Base-by-base conservation (phyloP, 2,797 vertebrate genomes). In the Micromesistius poutassou region DNA sequence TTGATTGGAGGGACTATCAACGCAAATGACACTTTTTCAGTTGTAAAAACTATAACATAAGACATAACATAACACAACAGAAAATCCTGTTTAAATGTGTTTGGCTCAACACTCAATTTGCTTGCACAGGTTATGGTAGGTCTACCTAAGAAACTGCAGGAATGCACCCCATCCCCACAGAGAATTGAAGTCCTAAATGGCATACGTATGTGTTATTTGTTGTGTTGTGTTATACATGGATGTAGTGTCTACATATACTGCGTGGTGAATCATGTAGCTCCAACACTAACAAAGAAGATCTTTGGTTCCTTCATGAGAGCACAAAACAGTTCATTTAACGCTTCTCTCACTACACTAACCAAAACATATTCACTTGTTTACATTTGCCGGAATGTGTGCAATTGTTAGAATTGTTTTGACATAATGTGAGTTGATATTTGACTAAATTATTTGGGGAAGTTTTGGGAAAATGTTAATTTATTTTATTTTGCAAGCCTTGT, bases 401-500 rank as follows among this genome's bases (percentile, higher is more conserved):
- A 19, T 25, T 33, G 16, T 19, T 28, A 70, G 25, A 30, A 55
- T 5, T 30, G n/a, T 28, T 7, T 25, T 13, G 66, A 25, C 28
- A 70, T 12, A 70, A 70, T 70, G 66, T 28, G 66, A 70, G 66
- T 70, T 68, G 2, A 68, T 68, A 68, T 68, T 68, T 70, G n/a
- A 28, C 10, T 30, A 9, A 9, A 70, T 70, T 1, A 28, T 30
- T 70, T 70, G 8, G 66, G n/a, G 66, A 25, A 70, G n/a, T 70
- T 70, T 70, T 55, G 5, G 46, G 19, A 70, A 70, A 28, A 30
- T 28, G 66, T 8, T 28, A 9, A 14, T 28, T 28, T 70, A 6
- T 30, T 70, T 30, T 13, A 30, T 30, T 70, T 70, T 70, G 46
- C 46, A 55, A 55, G 46, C 70, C 74, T 72, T 14, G 71, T 84